A percentile compares a stretch with the other conserved stretches of the same genome.
Evolutionary conservation across 1,140 invertebrate species (phyloP).

Genomic region (Dreissena polymorpha): DNA sequence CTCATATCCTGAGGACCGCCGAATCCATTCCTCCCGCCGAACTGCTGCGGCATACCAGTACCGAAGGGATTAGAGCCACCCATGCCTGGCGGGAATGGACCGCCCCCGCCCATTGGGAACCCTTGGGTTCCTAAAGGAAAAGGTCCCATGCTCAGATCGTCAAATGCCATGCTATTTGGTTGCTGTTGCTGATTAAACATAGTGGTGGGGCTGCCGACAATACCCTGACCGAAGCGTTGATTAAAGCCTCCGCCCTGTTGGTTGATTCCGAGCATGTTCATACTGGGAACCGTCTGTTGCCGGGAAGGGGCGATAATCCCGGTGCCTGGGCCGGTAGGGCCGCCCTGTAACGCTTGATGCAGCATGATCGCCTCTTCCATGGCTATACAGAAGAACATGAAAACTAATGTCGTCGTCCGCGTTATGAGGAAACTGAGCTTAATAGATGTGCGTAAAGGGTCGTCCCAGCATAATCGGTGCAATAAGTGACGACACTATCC

Average conservation of each 20-base stretch:
- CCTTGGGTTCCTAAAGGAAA: background rate
- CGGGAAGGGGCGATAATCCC: background rate
- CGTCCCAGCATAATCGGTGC: too few relatives aligned
- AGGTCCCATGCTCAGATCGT: background rate
- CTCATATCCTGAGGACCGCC: background rate
- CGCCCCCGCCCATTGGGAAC: background rate
- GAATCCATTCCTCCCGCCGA: background rate
- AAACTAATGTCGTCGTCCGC: background rate
- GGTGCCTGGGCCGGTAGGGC: constrained; percentile 33
- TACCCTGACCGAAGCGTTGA: constrained; percentile 25
- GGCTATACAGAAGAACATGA: background rate
- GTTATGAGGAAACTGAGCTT: background rate
- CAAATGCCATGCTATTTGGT: background rate
- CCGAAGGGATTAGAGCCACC: background rate
- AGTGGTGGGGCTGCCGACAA: constrained; percentile 13
- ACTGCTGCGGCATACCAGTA: background rate
- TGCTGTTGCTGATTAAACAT: constrained; percentile 4
- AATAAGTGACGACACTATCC: too few relatives aligned
- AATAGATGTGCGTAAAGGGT: too few relatives aligned
- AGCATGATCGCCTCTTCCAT: constrained; percentile 43
- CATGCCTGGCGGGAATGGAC: background rate
- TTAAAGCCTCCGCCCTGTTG: too few relatives aligned
- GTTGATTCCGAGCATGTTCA: constrained; percentile 3
- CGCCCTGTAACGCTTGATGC: constrained; percentile 40
- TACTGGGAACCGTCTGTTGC: constrained; percentile 9